Percentiles rank a stretch among this genome's conserved stretches.
These are phyloP conservation scores for Torymus texanus DNA, from an alignment of 2,888 invertebrate species.

Conservation along the genomic window DNA sequence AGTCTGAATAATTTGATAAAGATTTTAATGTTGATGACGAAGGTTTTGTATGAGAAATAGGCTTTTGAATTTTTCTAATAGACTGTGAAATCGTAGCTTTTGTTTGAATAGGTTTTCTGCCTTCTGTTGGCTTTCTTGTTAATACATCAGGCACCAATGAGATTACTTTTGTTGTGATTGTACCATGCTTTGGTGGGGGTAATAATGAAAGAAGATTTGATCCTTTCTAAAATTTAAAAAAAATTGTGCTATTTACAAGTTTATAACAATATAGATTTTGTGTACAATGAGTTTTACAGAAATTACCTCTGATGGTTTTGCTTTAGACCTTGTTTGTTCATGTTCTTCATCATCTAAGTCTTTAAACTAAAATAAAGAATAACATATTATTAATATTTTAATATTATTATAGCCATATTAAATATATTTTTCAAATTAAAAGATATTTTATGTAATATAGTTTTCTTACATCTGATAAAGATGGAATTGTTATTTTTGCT, in stretches of 20 bases:
- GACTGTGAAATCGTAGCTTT: slow-evolving; percentile 13
- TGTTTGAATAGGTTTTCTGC: slow-evolving; percentile 37
- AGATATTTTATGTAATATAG: no score
- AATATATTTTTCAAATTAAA: slow-evolving; percentile 16
- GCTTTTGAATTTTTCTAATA: slow-evolving; percentile 62
- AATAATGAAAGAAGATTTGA: slow-evolving; percentile 82
- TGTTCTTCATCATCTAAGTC: slow-evolving; percentile 77
- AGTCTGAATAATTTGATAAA: slow-evolving; percentile 67
- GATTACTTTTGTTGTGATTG: slow-evolving; percentile 68
- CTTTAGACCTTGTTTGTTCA: slow-evolving; percentile 73
- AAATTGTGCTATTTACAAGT: slow-evolving; percentile 15
- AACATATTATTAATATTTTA: slow-evolving; percentile 4
- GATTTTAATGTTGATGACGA: slow-evolving; percentile 37
- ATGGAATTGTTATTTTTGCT: slow-evolving; percentile 83
- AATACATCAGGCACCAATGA: slow-evolving; percentile 76
- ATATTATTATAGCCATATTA: background rate
- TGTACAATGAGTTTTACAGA: background rate
- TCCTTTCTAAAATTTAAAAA: slow-evolving; percentile 77
- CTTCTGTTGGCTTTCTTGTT: slow-evolving; percentile 66
- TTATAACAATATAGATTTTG: background rate
- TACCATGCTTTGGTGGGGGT: slow-evolving; percentile 80
- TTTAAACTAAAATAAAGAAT: slow-evolving; percentile 76
- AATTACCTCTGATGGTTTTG: slow-evolving; percentile 75
- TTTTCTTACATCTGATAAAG: slow-evolving; percentile 78
- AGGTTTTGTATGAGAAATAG: slow-evolving; percentile 60